Conservation (phyloP, 1,140 invertebrate species). For the Trichogramma pretiosum region DNA sequence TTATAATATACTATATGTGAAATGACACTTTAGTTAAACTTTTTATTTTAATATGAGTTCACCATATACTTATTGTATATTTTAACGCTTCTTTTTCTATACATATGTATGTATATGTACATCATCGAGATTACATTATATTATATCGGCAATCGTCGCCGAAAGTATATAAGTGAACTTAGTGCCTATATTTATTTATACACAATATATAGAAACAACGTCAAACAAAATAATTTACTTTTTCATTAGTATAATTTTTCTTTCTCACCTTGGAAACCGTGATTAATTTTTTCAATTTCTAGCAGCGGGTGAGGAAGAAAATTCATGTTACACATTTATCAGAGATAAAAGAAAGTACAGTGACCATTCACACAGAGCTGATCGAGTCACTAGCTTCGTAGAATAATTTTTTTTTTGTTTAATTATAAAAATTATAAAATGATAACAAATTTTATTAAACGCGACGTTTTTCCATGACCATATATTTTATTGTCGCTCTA, state of each 20-base stretch:
- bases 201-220: constrained; percentile 34
- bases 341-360: too few relatives aligned
- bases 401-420: background rate
- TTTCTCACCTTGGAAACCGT: too few relatives aligned
- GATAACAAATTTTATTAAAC: constrained; percentile 4
- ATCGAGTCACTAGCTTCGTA: too few relatives aligned
- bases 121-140: constrained; percentile 21
- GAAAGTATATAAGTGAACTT: too few relatives aligned
- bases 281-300: too few relatives aligned
- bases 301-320: background rate
- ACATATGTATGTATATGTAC: constrained; percentile 16
- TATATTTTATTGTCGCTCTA: constrained; percentile 7
- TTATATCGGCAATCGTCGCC: constrained; percentile 28
- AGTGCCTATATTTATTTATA: constrained; percentile 19
- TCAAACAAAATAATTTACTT: constrained; percentile 30
- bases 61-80: constrained; percentile 15
- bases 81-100: constrained; percentile 15
- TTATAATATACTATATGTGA: background rate
- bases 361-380: too few relatives aligned
- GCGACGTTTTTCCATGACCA: too few relatives aligned
- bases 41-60: too few relatives aligned
- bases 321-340: too few relatives aligned
- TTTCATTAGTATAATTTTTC: too few relatives aligned
- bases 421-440: background rate
- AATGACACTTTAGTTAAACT: background rate